These are phyloP conservation scores for Nothoprocta pentlandii DNA, from an alignment of 2,113 vertebrate species.

Conservation along the genomic window DNA sequence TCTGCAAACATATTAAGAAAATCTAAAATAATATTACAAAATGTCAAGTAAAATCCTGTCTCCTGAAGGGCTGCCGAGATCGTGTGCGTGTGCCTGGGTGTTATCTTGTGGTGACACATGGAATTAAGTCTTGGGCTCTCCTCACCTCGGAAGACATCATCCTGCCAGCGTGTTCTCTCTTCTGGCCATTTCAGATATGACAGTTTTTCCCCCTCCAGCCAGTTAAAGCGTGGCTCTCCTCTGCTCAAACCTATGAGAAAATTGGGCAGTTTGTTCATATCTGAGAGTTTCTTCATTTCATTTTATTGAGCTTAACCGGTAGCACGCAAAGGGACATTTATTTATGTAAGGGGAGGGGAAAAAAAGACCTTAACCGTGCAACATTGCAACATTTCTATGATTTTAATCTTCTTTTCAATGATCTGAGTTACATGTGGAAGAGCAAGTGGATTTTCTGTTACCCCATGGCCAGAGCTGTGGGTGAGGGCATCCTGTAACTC, in stretches of 20 bases:
- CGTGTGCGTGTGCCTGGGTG: constrained; percentile 6
- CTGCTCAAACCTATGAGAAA: constrained; percentile 1
- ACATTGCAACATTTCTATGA: background rate
- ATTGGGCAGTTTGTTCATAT: background rate
- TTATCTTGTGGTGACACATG: constrained; percentile 66
- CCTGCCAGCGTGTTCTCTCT: constrained; percentile 40
- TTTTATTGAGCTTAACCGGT: constrained; percentile 18
- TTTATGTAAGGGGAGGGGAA: background rate
- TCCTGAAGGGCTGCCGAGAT: constrained; percentile 63
- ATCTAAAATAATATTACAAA: constrained; percentile 40
- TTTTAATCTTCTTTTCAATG: background rate
- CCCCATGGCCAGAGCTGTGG: background rate
- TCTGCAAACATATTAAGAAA: constrained; percentile 44
- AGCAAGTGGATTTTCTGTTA: constrained; percentile 19
- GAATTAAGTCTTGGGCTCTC: constrained; percentile 60
- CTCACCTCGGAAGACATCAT: constrained; percentile 49
- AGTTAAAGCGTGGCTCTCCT: constrained; percentile 29
- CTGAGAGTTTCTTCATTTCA: constrained; percentile 21
- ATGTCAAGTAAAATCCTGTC: constrained; percentile 32
- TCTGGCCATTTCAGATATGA: constrained; percentile 24
- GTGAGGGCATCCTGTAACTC: constrained; percentile 28
- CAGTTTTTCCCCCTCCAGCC: constrained; percentile 27
- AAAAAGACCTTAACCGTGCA: background rate
- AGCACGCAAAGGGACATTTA: background rate
- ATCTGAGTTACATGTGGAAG: background rate